These are phyloP conservation scores for Chloroceryle amazona DNA, from an alignment of 2,797 vertebrate genomes.

Conservation along the genomic window DNA sequence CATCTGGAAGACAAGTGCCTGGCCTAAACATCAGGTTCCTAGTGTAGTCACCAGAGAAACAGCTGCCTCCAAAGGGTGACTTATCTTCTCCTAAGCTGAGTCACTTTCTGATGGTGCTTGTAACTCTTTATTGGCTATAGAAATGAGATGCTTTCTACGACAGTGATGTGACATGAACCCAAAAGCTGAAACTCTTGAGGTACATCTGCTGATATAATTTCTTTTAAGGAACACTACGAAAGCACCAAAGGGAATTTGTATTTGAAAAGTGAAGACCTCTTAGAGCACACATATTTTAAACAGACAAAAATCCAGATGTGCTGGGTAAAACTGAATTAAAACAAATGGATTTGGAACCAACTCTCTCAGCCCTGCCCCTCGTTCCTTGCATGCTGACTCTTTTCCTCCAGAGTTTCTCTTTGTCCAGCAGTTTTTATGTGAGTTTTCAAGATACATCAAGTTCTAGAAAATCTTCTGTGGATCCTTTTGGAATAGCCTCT, in stretches of 20 bases:
- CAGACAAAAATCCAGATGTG: neutral
- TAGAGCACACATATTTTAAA: neutral
- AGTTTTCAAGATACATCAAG: neutral
- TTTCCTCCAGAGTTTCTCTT: neutral
- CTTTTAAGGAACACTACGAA: neutral
- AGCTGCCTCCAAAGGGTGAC: neutral
- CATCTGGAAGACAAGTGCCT: neutral
- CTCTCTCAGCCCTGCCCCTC: neutral
- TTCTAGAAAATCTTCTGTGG: neutral
- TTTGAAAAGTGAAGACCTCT: neutral
- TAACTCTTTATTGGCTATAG: neutral
- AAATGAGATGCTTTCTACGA: neutral
- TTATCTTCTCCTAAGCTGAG: neutral
- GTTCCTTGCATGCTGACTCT: neutral
- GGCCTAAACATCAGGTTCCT: neutral
- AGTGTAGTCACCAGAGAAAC: neutral
- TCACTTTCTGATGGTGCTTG: neutral
- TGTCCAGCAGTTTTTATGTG: neutral
- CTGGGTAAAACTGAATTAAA: neutral
- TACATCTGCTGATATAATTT: neutral
- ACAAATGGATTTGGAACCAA: neutral
- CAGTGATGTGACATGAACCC: neutral
- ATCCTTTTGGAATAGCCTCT: neutral
- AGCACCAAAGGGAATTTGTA: neutral
- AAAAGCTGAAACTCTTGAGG: neutral